phyloP scores from a whole-genome alignment of 1,140 invertebrate genomes.

The Ceratina calcarata region DNA sequence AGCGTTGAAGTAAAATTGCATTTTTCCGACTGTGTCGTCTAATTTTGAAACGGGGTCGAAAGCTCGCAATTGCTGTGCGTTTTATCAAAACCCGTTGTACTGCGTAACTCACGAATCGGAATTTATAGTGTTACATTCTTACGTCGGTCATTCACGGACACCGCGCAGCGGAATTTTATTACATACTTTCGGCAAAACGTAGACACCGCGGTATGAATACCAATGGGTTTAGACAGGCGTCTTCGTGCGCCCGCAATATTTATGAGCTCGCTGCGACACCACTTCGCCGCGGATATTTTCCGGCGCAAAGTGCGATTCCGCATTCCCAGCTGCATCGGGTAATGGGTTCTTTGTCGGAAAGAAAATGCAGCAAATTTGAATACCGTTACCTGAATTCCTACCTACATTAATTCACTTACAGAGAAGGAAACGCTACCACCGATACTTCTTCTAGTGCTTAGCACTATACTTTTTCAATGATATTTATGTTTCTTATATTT shows the following conservation, averaged over 20 bases:
- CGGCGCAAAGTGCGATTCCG: background rate
- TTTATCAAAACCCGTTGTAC: constrained; percentile 1
- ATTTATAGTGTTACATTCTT: constrained; percentile 25
- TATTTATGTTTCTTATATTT: too few relatives aligned
- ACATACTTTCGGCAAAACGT: constrained; percentile 44
- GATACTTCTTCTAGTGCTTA: too few relatives aligned
- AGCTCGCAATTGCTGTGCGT: background rate
- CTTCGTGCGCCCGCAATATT: constrained; percentile 28
- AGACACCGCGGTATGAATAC: constrained; percentile 35
- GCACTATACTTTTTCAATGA: too few relatives aligned
- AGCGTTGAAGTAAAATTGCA: too few relatives aligned
- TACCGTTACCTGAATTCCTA: too few relatives aligned
- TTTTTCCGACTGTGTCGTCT: too few relatives aligned
- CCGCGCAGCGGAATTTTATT: constrained; percentile 37
- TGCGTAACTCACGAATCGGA: background rate
- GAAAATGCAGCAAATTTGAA: background rate
- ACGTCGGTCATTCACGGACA: background rate
- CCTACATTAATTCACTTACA: too few relatives aligned
- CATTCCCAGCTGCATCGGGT: background rate
- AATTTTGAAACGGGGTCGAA: too few relatives aligned
- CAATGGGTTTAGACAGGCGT: constrained; percentile 38
- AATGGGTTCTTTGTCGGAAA: background rate
- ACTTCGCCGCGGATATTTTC: constrained; percentile 1
- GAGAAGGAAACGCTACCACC: too few relatives aligned
- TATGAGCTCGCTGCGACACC: background rate